Evolutionary conservation across 2,888 invertebrate genomes (phyloP), one percentile per base, ranked within the genome.

Genomic region (Linnaemya tessellans): DNA sequence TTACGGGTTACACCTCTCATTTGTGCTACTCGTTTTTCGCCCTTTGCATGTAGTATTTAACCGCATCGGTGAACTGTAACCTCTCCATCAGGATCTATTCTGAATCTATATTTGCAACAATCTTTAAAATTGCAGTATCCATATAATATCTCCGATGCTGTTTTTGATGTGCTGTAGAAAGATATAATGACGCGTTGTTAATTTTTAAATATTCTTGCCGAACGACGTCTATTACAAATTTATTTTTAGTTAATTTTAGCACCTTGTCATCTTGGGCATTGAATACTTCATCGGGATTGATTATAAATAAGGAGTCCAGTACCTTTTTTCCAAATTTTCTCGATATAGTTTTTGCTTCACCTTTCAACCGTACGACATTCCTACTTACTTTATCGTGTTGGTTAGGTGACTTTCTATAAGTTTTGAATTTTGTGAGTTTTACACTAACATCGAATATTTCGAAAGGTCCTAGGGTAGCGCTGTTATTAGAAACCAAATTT

Each of bases 1-100:
- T 68, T 68, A 20, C 67, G 43, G 15, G 49, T 54, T 38, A 70
- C 56, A 1, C 70, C 56, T n/a, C 70, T 15, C 1, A 70, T 54
- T 13, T 68, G 51, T 13, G 38, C 41, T 10, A 54, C 68, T 4
- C 15, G 38, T n/a, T 54, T 54, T 70, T 70, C 10, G 7, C 43
- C 56, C 41, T 70, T 13, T 7, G 25, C 56, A 38, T 56, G 18
- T 3, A 22, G 15, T 38, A 56, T 38, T 1, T 43, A 10, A 3
- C 70, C 56, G 10, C 22, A 15, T 30, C 30, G 30, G 30, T 30
- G 30, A 30, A 30, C 30, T 30, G 30, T 30, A 30, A 30, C 30
- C 5, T 30, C 5, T 30, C 30, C 30, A 30, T 30, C 30, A 30
- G 18, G 15, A 11, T 9, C n/a, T 41, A 70, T 30, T 46, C 60